Evolutionary conservation across 2,888 invertebrate species (phyloP), one percentile per base, ranked within the genome.

Genomic region (Eupithecia vulgata): DNA sequence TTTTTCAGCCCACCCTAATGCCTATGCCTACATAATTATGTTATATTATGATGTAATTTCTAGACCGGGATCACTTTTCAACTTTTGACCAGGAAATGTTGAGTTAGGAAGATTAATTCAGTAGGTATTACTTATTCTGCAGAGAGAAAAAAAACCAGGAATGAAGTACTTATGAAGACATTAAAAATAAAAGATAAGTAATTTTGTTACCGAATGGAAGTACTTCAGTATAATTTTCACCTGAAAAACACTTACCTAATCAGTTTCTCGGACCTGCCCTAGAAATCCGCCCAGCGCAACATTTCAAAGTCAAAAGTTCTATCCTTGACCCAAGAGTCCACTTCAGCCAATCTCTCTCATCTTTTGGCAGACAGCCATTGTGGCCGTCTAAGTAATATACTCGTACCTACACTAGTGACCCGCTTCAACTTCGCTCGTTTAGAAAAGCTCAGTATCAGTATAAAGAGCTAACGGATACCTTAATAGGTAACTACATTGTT

Each of bases 341-440:
- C 37, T 65, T 37, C 40, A 65, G 48, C n/a, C 30, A 37, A 52
- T 57, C 34, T n/a, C 48, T n/a, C 30, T 15, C 64, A 64, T 13
- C 40, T 30, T 25, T 74, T 74, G 70, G 73, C 73, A 52, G 13
- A 42, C 25, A 25, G 68, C 74, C 68, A 68, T 59, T 25, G 65
- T 40, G 15, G 17, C 61, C 34, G 34, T 61, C 34, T 30, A 12
- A 61, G 17, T 25, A n/a, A n/a, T 21, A 13, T 57, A 57, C n/a
- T n/a, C n/a, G n/a, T n/a, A n/a, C n/a, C n/a, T n/a, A n/a, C 61
- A 34, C 30, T 34, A 17, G 61, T 34, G 3, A 34, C 30, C 34
- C 25, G n/a, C 48, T 5, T 25, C 57, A 5, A 57, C 21, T 57
- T 57, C 12, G 13, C n/a, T n/a, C n/a, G n/a, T n/a, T n/a, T n/a